Base-by-base conservation (phyloP, 2,797 vertebrate species). In the Brotula barbata region DNA sequence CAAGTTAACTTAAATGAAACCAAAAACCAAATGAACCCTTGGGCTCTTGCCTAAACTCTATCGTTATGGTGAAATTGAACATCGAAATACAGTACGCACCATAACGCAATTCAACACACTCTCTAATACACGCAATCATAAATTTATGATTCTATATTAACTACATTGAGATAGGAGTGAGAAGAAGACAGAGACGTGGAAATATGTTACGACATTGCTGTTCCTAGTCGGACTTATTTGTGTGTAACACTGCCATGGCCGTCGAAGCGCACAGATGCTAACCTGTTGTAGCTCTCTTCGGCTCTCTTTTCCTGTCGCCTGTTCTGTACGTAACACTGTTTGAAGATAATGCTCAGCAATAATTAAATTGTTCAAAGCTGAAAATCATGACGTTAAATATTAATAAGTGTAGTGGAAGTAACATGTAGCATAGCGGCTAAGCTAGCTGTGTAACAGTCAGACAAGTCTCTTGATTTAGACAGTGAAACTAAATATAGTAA, bases 191-290 rank as follows among this genome's bases (percentile, higher is more conserved):
- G 8, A 4, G 25, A 28, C 4, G 25, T 8, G 25, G 25, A 28
- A 28, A 4, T 8, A 4, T 40, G 6, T 46, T 6, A 2, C 19
- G 40, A 14, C 12, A 28, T 25, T 20, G 12, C 17, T 14, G 44
- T 48, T 59, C 16, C 57, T 21, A 23, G 45, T 39, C 21, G 57
- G 45, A 10, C 3, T 39, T 59, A 59, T 59, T 48, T 40, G 48
- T 21, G 15, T 49, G 37, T 40, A 51, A 44, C 43, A 23, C 55
- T 10, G 42, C 11, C 16, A 21, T 12, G 11, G 19, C 9, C 6
- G 41, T 44, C 19, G 13, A 14, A 44, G 19, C 11, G 2, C 13
- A 12, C 16, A 1, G 6, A 44, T 5, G 19, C 42, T 13, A 2
- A 2, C 4, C 1, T 14, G 17, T 20, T 13, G 1, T 43, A 33